phyloP scores from a whole-genome alignment of 2,888 invertebrate species.

The Anarsia innoxiella region DNA sequence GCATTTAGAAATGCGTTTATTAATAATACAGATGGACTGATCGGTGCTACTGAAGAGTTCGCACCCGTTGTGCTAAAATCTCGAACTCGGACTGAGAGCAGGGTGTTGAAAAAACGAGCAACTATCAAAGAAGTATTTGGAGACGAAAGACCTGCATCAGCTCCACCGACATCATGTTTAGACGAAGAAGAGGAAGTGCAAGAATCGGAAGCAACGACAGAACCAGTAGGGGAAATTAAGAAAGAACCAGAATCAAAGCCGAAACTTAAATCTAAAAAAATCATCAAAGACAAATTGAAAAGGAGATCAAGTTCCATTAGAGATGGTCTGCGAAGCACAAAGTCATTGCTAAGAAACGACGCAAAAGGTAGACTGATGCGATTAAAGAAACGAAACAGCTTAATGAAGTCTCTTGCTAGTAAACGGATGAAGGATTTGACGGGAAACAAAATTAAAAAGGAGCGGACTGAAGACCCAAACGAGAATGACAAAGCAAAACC shows the following conservation, averaged over 20 bases:
- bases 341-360: conserved; percentile 62
- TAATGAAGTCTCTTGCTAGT: conserved; percentile 55
- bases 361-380: conserved; percentile 61
- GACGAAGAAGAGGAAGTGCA: conserved; percentile 43
- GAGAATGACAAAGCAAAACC: conserved; percentile 64
- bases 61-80: conserved; percentile 82
- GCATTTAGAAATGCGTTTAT: conserved; percentile 80
- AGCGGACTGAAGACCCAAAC: conserved; percentile 33
- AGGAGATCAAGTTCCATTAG: conserved; percentile 60
- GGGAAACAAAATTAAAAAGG: conserved; percentile 48
- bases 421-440: conserved; percentile 60
- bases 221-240: conserved; percentile 32
- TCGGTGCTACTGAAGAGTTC: conserved; percentile 77
- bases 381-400: conserved; percentile 64
- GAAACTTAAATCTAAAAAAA: conserved; percentile 59
- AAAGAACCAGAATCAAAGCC: conserved; percentile 39
- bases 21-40: conserved; percentile 75
- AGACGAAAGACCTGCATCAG: conserved; percentile 85
- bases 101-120: conserved; percentile 81
- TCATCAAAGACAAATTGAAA: conserved; percentile 55
- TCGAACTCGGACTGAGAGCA: conserved; percentile 84
- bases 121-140: conserved; percentile 90
- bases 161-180: conserved; percentile 81
- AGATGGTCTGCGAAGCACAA: conserved; percentile 65
- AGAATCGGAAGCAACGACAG: conserved; percentile 36